Conservation (phyloP, 1,140 invertebrate genomes). For the Dendroctonus valens region DNA sequence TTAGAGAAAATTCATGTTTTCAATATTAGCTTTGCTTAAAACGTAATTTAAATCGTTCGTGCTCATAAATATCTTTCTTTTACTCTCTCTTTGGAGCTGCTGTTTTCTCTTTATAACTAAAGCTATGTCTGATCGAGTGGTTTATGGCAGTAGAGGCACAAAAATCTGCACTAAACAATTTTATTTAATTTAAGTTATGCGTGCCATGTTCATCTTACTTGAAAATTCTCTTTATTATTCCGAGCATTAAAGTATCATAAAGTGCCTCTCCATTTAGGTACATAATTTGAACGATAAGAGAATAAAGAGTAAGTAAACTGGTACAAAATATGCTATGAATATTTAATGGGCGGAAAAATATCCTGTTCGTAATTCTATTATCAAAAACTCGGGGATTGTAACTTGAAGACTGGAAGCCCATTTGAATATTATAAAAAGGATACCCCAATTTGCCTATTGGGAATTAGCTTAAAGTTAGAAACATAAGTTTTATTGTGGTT, state of each 20-base stretch:
- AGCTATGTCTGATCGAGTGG: no score
- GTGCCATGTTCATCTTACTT: neutral
- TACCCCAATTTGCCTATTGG: no score
- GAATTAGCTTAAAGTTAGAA: no score
- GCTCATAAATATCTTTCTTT: no score
- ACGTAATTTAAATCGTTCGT: no score
- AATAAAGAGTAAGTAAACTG: constrained; percentile 18
- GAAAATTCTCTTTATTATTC: constrained; percentile 18
- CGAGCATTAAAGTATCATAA: constrained; percentile 18
- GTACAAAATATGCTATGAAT: constrained; percentile 14
- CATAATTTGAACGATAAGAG: constrained; percentile 11
- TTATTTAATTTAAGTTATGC: neutral
- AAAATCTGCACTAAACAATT: neutral
- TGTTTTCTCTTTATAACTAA: no score
- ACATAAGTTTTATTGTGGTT: no score
- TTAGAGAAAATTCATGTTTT: no score
- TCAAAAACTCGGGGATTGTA: neutral
- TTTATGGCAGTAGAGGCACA: neutral
- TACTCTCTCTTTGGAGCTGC: no score
- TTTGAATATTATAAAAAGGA: no score
- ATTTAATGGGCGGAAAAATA: constrained; percentile 18
- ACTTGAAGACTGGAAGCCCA: no score
- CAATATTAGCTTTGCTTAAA: no score
- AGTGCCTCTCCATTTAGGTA: constrained; percentile 12
- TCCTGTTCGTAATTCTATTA: constrained; percentile 12